Conservation (phyloP, 1,140 invertebrate species). For the Anoplolepis gracilipes region DNA sequence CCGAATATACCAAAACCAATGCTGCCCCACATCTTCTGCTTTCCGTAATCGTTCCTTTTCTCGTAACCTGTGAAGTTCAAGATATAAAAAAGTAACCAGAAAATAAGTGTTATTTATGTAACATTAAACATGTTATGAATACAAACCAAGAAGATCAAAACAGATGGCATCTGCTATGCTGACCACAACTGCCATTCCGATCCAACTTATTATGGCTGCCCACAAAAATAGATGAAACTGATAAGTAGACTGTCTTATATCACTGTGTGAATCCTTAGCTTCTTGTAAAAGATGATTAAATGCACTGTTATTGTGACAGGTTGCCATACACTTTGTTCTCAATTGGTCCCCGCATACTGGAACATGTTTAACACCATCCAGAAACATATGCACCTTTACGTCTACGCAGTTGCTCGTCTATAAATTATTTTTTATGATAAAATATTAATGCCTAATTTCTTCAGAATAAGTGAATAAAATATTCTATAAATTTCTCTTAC, state of each 20-base stretch:
- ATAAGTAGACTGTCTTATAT: constrained; percentile 78
- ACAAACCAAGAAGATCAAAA: constrained; percentile 90
- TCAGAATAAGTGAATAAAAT: not conserved
- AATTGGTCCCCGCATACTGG: constrained; percentile 83
- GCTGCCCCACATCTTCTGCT: constrained; percentile 93
- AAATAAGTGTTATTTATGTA: not conserved
- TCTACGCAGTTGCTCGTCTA: constrained; percentile 71
- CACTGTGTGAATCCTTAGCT: constrained; percentile 63
- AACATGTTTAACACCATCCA: constrained; percentile 75
- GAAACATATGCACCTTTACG: constrained; percentile 78
- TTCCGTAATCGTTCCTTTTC: constrained; percentile 90
- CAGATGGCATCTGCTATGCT: constrained; percentile 94
- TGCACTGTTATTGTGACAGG: constrained; percentile 77
- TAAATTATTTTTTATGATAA: constrained; percentile 49
- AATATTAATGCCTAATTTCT: not conserved
- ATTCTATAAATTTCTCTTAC: constrained; percentile 66
- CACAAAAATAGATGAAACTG: constrained; percentile 91
- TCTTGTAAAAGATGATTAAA: constrained; percentile 81
- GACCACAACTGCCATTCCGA: constrained; percentile 93
- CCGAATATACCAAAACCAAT: constrained; percentile 93
- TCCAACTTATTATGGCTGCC: constrained; percentile 91
- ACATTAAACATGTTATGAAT: not conserved
- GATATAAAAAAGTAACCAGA: not conserved
- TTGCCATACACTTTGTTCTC: constrained; percentile 73
- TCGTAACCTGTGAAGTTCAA: constrained; percentile 79